A percentile compares a stretch with the other conserved stretches of the same genome.
These are phyloP conservation scores for Spongilla lacustris DNA, from an alignment of 37 sponge, comb jelly and placozoan species.

Conservation along the genomic window DNA sequence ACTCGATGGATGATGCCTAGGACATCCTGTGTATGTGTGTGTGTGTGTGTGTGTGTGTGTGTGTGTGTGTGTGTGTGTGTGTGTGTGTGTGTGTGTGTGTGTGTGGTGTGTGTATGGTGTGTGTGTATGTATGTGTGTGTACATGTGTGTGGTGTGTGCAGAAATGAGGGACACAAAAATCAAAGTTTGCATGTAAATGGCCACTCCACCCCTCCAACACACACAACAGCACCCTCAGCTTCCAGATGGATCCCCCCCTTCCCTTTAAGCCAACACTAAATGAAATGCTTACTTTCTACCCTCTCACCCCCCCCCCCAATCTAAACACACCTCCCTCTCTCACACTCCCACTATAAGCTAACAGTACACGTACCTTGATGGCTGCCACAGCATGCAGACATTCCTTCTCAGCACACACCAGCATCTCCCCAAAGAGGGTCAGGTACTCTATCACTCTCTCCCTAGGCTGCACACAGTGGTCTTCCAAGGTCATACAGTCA, in stretches of 20 bases:
- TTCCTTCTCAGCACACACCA: conserved; percentile 67
- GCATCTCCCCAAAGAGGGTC: conserved; percentile 28
- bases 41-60: no score
- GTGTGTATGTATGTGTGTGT: no score
- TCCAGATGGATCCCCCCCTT: background rate
- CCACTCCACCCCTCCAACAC: no score
- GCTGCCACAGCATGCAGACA: conserved; percentile 41
- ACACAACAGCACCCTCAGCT: no score
- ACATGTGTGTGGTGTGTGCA: no score
- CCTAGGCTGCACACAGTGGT: conserved; percentile 11
- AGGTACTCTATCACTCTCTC: conserved; percentile 19
- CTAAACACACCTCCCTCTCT: background rate
- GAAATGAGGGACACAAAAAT: background rate
- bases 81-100: no score
- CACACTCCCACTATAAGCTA: background rate
- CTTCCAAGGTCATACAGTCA: conserved; percentile 9
- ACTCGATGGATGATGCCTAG: conserved; percentile 5
- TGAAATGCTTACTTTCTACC: no score
- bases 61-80: no score
- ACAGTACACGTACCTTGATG: conserved; percentile 28
- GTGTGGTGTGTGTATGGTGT: no score
- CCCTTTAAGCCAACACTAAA: background rate
- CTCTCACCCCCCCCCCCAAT: background rate
- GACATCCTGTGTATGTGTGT: conserved; percentile 11
- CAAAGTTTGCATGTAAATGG: no score